A percentile compares a stretch with the other conserved stretches of the same genome.
Evolutionary conservation across 1,140 invertebrate genomes (phyloP).

Genomic region (Bombus picipes): DNA sequence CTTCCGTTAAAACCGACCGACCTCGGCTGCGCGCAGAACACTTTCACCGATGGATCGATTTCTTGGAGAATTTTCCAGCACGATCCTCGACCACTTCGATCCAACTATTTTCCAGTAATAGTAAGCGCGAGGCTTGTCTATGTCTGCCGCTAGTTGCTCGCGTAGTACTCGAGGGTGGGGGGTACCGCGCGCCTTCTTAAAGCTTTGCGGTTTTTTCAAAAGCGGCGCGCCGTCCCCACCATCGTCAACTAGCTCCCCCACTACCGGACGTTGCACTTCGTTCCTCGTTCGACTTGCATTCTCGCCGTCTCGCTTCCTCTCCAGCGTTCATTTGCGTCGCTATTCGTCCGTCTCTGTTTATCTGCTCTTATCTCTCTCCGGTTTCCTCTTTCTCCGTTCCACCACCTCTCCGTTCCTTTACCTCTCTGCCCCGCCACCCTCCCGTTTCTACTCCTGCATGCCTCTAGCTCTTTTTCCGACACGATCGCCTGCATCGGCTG

Average conservation of each 20-base stretch:
- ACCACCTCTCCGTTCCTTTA: constrained; percentile 30
- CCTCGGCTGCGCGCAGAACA: background rate
- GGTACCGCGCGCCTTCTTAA: constrained; percentile 80
- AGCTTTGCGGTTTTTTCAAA: constrained; percentile 82
- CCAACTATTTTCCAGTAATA: constrained; percentile 67
- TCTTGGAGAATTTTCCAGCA: constrained; percentile 20
- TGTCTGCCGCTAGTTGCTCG: constrained; percentile 76
- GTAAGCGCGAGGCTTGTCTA: constrained; percentile 74
- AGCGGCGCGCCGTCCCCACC: constrained; percentile 73
- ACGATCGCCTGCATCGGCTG: constrained; percentile 47
- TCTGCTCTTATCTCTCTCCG: constrained; percentile 29
- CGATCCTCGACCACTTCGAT: constrained; percentile 11
- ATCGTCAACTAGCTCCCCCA: constrained; percentile 24
- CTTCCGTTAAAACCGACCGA: background rate
- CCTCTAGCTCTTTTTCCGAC: constrained; percentile 38
- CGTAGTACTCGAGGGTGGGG: constrained; percentile 79
- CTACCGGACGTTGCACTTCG: constrained; percentile 17
- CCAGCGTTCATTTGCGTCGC: constrained; percentile 57
- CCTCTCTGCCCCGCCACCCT: background rate
- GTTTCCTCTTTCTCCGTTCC: constrained; percentile 33
- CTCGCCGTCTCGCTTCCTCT: constrained; percentile 33
- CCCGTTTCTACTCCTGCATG: background rate
- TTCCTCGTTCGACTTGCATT: constrained; percentile 46
- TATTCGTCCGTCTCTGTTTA: constrained; percentile 53
- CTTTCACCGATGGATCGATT: constrained; percentile 34